Conservation (phyloP, 2,888 invertebrate genomes). For the Hypselothyrea guttata region DNA sequence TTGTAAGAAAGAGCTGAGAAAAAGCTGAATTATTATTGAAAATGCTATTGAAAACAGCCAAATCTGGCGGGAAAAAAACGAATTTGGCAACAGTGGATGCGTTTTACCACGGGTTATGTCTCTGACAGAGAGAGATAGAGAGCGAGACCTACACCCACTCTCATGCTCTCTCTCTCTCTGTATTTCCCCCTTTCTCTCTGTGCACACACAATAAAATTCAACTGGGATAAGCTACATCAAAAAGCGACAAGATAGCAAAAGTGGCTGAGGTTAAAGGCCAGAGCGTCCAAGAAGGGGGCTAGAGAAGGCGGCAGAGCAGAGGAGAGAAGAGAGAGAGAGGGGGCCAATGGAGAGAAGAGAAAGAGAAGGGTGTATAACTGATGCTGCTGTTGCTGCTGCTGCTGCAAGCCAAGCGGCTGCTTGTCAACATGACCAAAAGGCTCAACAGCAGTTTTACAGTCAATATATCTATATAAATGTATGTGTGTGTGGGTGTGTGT, state of each 20-base stretch:
- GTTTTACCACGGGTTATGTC: too few relatives aligned
- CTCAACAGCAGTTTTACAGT: conserved; percentile 38
- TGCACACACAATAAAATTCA: conserved; percentile 70
- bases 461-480: conserved; percentile 14
- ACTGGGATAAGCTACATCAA: conserved; percentile 67
- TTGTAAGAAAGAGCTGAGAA: too few relatives aligned
- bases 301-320: conserved; percentile 3
- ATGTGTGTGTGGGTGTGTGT: conserved; percentile 24
- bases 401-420: conserved; percentile 27
- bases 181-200: conserved; percentile 12
- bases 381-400: neutral
- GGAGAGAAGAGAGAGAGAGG: neutral
- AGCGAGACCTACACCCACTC: too few relatives aligned
- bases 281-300: too few relatives aligned
- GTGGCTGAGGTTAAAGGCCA: neutral
- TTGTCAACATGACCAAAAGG: conserved; percentile 71
- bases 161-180: neutral
- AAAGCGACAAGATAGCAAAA: conserved; percentile 25
- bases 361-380: conserved; percentile 8
- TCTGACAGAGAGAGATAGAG: too few relatives aligned
- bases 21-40: too few relatives aligned
- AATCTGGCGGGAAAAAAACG: too few relatives aligned
- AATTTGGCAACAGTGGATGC: too few relatives aligned
- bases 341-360: neutral
- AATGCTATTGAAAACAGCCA: too few relatives aligned